Evolutionary conservation across 1,140 invertebrate genomes (phyloP), one percentile per base, ranked within the genome.

Genomic region (Asbolus verrucosus): DNA sequence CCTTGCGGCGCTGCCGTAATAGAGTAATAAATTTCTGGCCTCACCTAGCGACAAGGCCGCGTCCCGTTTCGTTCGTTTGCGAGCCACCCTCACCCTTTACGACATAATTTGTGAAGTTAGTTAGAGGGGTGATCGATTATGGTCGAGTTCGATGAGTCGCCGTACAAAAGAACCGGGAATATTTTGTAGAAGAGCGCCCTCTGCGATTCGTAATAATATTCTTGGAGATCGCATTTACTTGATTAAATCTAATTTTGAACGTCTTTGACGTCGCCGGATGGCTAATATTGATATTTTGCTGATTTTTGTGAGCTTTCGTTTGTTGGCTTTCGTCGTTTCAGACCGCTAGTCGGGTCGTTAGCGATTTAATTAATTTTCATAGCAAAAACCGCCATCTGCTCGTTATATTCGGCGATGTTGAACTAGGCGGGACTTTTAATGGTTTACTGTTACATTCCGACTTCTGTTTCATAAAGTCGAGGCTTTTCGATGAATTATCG

Each of bases 21-120:
- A 46, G 41, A 46, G 41, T 16, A 19, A 46, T 46, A 46, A 46
- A 46, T 46, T 46, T 46, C 41, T 46, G 41, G 41, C 41, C 41
- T 46, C 19, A 46, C 41, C 41, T 46, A 46, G 41, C 19, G 41
- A 46, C 41, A 46, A 18, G 14, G 15, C 41, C 19, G 41, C 41
- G 41, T 18, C 41, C 15, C 41, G 41, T 46, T 19, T 46, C 18
- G 41, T 46, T 46, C 41, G 41, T 19, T 39, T 39, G 38, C 38
- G 13, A 39, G n/a, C n/a, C n/a, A 39, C 38, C 38, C 38, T 39
- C 38, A 15, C 38, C 38, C 38, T 39, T 15, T 5, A 11, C 15
- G 41, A 16, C 41, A 46, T 19, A 46, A 46, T 46, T 46, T 16
- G 5, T 9, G 41, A 16, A 46, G 41, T 46, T 46, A 46, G 41